A percentile compares a stretch with the other conserved stretches of the same genome.
Conservation (phyloP, 2,797 vertebrate genomes). For the Ceryle rudis region DNA sequence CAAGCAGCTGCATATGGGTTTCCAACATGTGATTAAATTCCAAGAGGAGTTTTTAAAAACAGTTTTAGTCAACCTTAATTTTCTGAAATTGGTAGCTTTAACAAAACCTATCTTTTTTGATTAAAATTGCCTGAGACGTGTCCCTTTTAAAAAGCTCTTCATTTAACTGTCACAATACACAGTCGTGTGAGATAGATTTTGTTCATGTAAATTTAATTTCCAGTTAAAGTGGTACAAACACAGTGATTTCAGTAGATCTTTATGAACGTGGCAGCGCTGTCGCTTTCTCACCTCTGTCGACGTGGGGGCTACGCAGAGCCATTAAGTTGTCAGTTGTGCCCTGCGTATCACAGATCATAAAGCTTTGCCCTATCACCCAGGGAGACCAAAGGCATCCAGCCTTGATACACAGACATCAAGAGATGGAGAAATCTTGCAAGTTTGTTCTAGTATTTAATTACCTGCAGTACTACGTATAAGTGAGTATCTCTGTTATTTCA, state of each 20-base stretch:
- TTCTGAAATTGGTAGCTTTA: conserved; percentile 72
- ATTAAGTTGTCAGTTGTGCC: not conserved
- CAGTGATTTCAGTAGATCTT: not conserved
- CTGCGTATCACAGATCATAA: not conserved
- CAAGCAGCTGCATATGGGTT: conserved; percentile 56
- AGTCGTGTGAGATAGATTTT: conserved; percentile 53
- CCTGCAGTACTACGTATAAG: not conserved
- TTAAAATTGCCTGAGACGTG: conserved; percentile 63
- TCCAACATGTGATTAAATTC: conserved; percentile 65
- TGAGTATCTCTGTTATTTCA: not conserved
- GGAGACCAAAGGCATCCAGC: conserved; percentile 14
- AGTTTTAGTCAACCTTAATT: conserved; percentile 69
- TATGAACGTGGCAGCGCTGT: not conserved
- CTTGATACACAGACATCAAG: not conserved
- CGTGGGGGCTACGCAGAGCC: not conserved
- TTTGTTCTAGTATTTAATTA: conserved; percentile 35
- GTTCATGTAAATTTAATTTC: conserved; percentile 66
- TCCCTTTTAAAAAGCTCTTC: conserved; percentile 68
- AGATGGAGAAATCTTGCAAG: not conserved
- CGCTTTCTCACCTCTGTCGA: not conserved
- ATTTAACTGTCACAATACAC: conserved; percentile 70
- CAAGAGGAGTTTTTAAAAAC: conserved; percentile 62
- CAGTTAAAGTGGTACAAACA: conserved; percentile 52
- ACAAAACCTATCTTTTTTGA: conserved; percentile 73
- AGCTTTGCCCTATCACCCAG: not conserved